phyloP scores from a whole-genome alignment of 2,888 invertebrate genomes.

The Cheilosia variabilis region DNA sequence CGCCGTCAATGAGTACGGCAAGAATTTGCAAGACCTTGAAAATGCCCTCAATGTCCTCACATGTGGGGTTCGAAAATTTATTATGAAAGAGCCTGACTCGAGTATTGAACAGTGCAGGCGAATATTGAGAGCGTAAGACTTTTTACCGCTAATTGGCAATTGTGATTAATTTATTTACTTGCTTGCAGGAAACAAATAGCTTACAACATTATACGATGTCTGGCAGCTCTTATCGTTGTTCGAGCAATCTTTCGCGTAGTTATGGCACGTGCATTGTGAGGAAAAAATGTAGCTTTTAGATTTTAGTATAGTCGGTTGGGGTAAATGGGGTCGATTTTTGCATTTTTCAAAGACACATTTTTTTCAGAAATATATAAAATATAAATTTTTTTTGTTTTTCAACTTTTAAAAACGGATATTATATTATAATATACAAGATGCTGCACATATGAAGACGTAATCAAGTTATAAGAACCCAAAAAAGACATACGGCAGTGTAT shows the following conservation, averaged over 20 bases:
- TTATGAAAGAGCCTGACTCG: conserved; percentile 60
- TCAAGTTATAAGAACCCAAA: no score
- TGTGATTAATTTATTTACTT: neutral
- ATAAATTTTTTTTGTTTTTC: no score
- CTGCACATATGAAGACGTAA: no score
- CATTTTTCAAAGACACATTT: no score
- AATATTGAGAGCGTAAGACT: conserved; percentile 57
- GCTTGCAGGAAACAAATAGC: conserved; percentile 38
- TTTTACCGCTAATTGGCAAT: neutral
- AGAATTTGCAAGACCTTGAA: neutral
- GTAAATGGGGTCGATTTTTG: no score
- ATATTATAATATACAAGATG: no score
- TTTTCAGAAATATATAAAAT: no score
- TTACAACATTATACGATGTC: conserved; percentile 11
- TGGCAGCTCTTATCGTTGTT: neutral
- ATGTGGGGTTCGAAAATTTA: conserved; percentile 42
- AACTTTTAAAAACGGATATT: no score
- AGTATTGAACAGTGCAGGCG: conserved; percentile 43
- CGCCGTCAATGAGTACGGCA: neutral
- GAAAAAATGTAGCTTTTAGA: neutral
- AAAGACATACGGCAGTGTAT: no score
- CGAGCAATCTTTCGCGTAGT: neutral
- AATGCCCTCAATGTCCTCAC: neutral
- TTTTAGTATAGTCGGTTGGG: no score
- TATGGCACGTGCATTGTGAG: neutral